Evolutionary conservation across 2,797 vertebrate genomes (phyloP).

Genomic region (Mormyrus hasselquistii): DNA sequence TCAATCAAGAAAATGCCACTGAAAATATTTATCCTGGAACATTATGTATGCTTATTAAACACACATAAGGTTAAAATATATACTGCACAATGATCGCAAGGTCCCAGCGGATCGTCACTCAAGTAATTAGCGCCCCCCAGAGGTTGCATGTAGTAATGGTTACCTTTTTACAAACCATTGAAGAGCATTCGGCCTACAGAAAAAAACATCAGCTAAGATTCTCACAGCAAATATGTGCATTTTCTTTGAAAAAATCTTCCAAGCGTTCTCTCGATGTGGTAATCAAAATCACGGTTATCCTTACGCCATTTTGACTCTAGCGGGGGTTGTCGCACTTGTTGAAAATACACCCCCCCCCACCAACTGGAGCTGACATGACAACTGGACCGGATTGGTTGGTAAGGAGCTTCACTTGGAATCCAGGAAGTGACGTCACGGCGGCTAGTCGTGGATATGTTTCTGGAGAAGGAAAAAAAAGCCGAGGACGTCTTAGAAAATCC

Average conservation of each 20-base stretch:
- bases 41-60: background rate
- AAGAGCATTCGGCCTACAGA: background rate
- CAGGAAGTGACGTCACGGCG: constrained; percentile 54
- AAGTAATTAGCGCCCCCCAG: constrained; percentile 15
- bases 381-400: constrained; percentile 22
- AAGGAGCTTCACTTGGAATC: constrained; percentile 39
- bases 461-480: constrained; percentile 46
- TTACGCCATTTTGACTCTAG: constrained; percentile 11
- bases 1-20: background rate
- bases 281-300: background rate
- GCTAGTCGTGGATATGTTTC: constrained; percentile 37
- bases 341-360: background rate
- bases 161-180: background rate
- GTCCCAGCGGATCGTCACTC: background rate
- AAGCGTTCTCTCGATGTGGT: background rate
- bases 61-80: background rate
- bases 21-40: background rate
- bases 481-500: constrained; percentile 36
- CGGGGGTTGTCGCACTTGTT: background rate
- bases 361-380: constrained; percentile 9
- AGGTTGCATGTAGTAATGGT: background rate
- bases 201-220: background rate
- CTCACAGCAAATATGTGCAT: too few relatives aligned
- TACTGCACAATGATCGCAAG: background rate
- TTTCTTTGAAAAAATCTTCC: background rate